These are phyloP conservation scores for Drosophila kepulauana DNA, from an alignment of 1,140 invertebrate genomes.

Conservation along the genomic window DNA sequence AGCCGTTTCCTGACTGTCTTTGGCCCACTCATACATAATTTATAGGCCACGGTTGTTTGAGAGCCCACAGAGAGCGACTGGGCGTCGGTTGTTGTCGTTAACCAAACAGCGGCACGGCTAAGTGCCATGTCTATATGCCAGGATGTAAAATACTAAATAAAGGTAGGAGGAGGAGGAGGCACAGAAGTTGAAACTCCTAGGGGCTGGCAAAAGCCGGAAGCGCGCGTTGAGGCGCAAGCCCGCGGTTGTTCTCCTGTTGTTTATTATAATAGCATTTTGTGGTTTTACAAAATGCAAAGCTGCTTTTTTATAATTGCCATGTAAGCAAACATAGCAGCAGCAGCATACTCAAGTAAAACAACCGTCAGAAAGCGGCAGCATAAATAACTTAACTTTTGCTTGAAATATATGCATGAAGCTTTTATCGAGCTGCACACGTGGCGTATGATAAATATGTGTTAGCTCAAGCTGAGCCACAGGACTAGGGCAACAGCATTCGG, in stretches of 20 bases:
- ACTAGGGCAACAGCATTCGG: slow-evolving; percentile 41
- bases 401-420: slow-evolving; percentile 22
- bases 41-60: slow-evolving; percentile 52
- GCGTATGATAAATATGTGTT: slow-evolving; percentile 68
- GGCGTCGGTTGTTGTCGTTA: slow-evolving; percentile 62
- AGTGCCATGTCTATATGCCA: slow-evolving; percentile 57
- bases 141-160: slow-evolving; percentile 1
- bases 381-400: slow-evolving; percentile 26
- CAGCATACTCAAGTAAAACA: background rate
- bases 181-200: background rate
- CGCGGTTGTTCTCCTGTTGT: slow-evolving; percentile 53
- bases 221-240: slow-evolving; percentile 54
- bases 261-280: slow-evolving; percentile 81
- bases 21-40: slow-evolving; percentile 73
- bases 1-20: slow-evolving; percentile 16
- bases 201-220: slow-evolving; percentile 52
- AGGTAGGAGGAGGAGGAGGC: background rate
- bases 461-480: background rate
- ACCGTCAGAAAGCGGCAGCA: slow-evolving; percentile 10
- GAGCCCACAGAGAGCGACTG: slow-evolving; percentile 44
- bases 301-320: slow-evolving; percentile 68
- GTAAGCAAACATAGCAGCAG: slow-evolving; percentile 17
- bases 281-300: slow-evolving; percentile 62
- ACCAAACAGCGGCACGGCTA: slow-evolving; percentile 64
- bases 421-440: slow-evolving; percentile 45